phyloP scores from a whole-genome alignment of 2,888 invertebrate species.

The Prenolepis imparis region DNA sequence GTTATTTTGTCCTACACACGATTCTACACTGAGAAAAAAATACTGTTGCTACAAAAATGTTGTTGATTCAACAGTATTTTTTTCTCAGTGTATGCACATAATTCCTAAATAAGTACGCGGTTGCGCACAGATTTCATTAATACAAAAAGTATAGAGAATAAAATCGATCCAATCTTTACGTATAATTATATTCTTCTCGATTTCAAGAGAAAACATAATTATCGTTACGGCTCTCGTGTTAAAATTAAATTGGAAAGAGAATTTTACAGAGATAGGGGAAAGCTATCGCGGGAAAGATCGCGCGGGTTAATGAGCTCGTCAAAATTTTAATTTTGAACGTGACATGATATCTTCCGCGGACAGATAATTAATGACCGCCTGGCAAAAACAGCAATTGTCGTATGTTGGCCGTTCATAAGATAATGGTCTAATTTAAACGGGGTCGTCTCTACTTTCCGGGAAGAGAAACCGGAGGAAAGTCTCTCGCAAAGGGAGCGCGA shows the following conservation, averaged over 20 bases:
- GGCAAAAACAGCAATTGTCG: conserved; percentile 51
- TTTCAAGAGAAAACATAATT: not conserved
- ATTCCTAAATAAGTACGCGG: not conserved
- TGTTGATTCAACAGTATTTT: too few relatives aligned
- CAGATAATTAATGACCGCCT: conserved; percentile 48
- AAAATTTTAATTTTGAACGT: conserved; percentile 44
- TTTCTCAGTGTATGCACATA: too few relatives aligned
- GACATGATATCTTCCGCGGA: conserved; percentile 9
- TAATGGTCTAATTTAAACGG: conserved; percentile 70
- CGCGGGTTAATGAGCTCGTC: conserved; percentile 44
- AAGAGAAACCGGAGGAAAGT: conserved; percentile 7
- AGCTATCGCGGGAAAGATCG: not conserved
- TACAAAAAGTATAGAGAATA: not conserved
- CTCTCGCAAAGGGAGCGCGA: conserved; percentile 29
- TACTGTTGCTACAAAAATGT: too few relatives aligned
- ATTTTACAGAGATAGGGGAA: not conserved
- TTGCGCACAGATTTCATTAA: not conserved
- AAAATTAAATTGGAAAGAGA: not conserved
- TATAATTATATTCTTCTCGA: not conserved
- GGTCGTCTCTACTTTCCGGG: conserved; percentile 48
- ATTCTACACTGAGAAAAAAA: too few relatives aligned
- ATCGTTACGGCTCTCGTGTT: not conserved
- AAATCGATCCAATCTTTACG: too few relatives aligned
- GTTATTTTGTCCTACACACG: not conserved
- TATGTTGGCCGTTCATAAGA: conserved; percentile 58